phyloP scores from a whole-genome alignment of 2,888 invertebrate species.

The Escarpia spicata region DNA sequence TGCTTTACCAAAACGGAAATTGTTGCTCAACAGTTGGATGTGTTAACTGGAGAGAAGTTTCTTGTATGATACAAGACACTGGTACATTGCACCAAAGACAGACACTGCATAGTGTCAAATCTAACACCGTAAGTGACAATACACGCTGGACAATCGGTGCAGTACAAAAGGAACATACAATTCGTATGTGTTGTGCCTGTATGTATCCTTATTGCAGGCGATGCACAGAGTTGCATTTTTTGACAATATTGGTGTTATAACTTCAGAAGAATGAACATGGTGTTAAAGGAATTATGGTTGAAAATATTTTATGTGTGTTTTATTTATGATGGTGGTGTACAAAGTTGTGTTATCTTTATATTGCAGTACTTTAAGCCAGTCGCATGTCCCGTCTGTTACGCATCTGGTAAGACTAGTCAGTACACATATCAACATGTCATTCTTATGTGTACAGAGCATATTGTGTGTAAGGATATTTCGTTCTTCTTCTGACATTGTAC shows the following conservation, averaged over 20 bases:
- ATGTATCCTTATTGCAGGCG: not conserved
- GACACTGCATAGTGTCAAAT: not conserved
- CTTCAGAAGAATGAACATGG: not conserved
- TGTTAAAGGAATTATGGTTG: constrained; percentile 4
- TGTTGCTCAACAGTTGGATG: not conserved
- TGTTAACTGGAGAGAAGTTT: not conserved
- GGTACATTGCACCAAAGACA: not conserved
- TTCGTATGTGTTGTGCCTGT: not conserved
- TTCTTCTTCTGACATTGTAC: not conserved
- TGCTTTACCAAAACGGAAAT: not conserved
- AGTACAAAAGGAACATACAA: not conserved
- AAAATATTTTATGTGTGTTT: not conserved
- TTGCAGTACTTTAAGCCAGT: not conserved
- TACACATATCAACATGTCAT: not conserved
- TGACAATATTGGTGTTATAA: not conserved
- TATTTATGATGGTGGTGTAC: not conserved
- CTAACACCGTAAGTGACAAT: not conserved
- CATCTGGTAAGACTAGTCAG: not conserved
- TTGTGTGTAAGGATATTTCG: not conserved
- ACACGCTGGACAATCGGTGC: not conserved
- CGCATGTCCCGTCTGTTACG: not conserved
- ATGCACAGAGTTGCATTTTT: not conserved
- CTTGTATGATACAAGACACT: not conserved
- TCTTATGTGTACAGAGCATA: not conserved
- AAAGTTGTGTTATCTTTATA: not conserved